Evolutionary conservation across 2,888 invertebrate genomes (phyloP).

Genomic region (Rhogogaster chlorosoma): DNA sequence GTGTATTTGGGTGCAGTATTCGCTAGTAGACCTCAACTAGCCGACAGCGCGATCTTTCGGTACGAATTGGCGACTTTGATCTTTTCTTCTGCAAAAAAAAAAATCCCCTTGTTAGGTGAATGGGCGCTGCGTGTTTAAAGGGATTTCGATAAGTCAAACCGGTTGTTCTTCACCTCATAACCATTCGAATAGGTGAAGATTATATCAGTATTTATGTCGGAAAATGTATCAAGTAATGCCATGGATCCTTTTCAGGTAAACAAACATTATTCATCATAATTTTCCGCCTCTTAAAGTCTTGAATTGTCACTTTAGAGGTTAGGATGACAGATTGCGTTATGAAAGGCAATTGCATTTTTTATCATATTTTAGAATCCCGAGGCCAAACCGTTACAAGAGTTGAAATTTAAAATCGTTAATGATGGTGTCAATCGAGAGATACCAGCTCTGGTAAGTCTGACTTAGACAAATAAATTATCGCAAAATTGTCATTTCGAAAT

Average conservation of each 20-base stretch:
- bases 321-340: conserved; percentile 16
- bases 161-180: background rate
- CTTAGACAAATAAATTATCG: background rate
- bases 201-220: conserved; percentile 58
- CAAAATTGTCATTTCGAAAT: background rate
- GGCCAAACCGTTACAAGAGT: conserved; percentile 72
- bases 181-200: conserved; percentile 20
- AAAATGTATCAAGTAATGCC: conserved; percentile 55
- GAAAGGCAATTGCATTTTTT: conserved; percentile 15
- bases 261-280: background rate
- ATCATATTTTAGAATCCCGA: conserved; percentile 68
- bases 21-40: background rate
- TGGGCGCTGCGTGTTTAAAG: conserved; percentile 7
- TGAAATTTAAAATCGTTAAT: conserved; percentile 77
- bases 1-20: background rate
- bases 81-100: background rate
- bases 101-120: background rate
- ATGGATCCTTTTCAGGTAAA: conserved; percentile 63
- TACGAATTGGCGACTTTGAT: conserved; percentile 8
- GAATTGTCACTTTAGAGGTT: background rate
- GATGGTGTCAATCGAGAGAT: conserved; percentile 80
- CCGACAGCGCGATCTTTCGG: background rate
- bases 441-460: conserved; percentile 82
- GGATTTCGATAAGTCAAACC: background rate
- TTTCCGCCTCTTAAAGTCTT: background rate